Conservation (phyloP, 2,797 vertebrate genomes). For the Octomys mimax region DNA sequence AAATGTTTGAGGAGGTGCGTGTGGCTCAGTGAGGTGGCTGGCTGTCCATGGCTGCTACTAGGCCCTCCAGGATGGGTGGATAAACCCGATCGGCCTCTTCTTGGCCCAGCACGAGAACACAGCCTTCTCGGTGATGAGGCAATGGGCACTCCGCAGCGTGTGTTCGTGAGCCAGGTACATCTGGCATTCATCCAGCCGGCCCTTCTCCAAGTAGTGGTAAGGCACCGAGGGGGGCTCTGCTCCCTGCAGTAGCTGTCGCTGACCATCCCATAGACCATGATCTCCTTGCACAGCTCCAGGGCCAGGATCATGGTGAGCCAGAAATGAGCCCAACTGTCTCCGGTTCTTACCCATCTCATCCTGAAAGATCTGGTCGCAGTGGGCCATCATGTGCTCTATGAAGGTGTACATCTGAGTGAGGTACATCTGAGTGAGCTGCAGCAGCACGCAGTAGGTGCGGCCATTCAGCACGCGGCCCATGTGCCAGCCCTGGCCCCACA, state of each 20-base stretch:
- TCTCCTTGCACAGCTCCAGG: constrained; percentile 95
- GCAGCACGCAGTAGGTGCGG: constrained; percentile 90
- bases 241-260: constrained; percentile 94
- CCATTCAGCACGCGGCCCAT: constrained; percentile 94
- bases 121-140: constrained; percentile 97
- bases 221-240: constrained; percentile 91
- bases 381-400: constrained; percentile 92
- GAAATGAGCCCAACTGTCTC: constrained; percentile 96
- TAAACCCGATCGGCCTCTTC: constrained; percentile 92
- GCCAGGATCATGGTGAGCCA: constrained; percentile 98
- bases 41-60: constrained; percentile 28
- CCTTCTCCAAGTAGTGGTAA: constrained; percentile 97
- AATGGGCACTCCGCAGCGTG: constrained; percentile 92
- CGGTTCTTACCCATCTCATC: constrained; percentile 97
- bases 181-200: constrained; percentile 92
- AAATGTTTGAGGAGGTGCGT: background rate
- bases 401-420: constrained; percentile 93
- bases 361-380: constrained; percentile 95
- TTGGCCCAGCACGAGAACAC: constrained; percentile 96
- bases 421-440: constrained; percentile 91
- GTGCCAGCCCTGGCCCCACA: constrained; percentile 96
- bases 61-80: constrained; percentile 92
- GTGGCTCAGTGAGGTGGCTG: accelerated
- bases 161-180: constrained; percentile 95
- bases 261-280: constrained; percentile 96